A percentile compares a stretch with the other conserved stretches of the same genome.
Conservation (phyloP, 1,140 invertebrate species). For the Elysia chlorotica region DNA sequence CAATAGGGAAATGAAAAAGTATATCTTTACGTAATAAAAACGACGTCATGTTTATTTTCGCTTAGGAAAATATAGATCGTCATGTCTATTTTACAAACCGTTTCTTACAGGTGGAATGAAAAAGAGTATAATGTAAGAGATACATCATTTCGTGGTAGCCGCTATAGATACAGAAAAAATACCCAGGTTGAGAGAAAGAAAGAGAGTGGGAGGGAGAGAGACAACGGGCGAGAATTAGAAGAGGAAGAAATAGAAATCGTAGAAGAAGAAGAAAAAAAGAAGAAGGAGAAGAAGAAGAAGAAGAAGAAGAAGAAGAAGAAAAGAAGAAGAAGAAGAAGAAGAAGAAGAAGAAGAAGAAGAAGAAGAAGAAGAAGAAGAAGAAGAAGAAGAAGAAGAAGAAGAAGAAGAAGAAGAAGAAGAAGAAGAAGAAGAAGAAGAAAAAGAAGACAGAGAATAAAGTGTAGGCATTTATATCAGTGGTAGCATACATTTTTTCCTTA, state of each 20-base stretch:
- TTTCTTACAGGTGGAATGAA: too few species aligned
- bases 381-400: constrained; percentile 11
- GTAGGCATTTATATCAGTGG: too few species aligned
- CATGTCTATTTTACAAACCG: too few species aligned
- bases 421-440: neutral
- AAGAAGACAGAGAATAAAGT: neutral
- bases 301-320: constrained; percentile 13
- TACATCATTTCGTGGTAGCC: too few species aligned
- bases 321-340: constrained; percentile 6
- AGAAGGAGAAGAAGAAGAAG: constrained; percentile 7
- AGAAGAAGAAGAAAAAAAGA: neutral
- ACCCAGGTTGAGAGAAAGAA: neutral
- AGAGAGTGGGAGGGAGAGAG: neutral
- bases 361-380: constrained; percentile 11
- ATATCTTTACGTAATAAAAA: too few species aligned
- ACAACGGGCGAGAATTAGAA: neutral
- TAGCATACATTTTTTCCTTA: too few species aligned
- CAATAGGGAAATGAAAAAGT: too few species aligned
- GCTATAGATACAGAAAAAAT: too few species aligned
- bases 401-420: constrained; percentile 11
- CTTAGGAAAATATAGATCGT: too few species aligned
- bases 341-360: neutral
- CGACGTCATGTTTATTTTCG: too few species aligned
- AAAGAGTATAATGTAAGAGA: too few species aligned
- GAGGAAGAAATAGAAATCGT: neutral